phyloP scores from a whole-genome alignment of 2,113 vertebrate species.

The Deroptyus accipitrinus region DNA sequence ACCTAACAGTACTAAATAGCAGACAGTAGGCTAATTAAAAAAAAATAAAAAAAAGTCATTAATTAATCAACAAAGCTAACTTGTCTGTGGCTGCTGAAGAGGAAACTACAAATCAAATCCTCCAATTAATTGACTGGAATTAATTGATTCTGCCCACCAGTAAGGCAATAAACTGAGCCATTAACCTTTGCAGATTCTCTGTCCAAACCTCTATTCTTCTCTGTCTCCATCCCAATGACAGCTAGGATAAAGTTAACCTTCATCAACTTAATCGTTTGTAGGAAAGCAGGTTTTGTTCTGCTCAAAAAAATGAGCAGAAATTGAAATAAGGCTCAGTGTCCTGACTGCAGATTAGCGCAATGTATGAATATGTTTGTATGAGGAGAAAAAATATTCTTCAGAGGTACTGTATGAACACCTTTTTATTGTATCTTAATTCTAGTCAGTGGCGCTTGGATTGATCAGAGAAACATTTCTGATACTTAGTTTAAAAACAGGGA shows the following conservation, averaged over 20 bases:
- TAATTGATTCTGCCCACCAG: background rate
- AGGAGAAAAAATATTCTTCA: background rate
- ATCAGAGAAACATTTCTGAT: background rate
- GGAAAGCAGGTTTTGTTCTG: background rate
- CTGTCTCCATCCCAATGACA: background rate
- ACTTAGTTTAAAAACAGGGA: background rate
- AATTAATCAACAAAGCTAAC: background rate
- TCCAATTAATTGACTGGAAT: fast-evolving
- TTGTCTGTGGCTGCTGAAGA: background rate
- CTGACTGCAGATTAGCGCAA: background rate
- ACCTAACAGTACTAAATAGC: background rate
- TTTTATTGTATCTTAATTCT: background rate
- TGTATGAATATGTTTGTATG: background rate
- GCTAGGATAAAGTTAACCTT: background rate
- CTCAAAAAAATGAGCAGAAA: background rate
- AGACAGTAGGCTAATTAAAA: background rate
- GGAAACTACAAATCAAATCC: background rate
- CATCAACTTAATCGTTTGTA: background rate
- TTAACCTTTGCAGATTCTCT: background rate
- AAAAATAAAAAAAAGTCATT: background rate
- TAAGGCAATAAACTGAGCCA: background rate
- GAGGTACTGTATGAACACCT: background rate
- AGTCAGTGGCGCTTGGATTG: background rate
- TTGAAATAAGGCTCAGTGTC: background rate
- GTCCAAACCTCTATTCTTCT: background rate